Evolutionary conservation across 2,113 vertebrate genomes (phyloP).

Genomic region (Leiothrix lutea): DNA sequence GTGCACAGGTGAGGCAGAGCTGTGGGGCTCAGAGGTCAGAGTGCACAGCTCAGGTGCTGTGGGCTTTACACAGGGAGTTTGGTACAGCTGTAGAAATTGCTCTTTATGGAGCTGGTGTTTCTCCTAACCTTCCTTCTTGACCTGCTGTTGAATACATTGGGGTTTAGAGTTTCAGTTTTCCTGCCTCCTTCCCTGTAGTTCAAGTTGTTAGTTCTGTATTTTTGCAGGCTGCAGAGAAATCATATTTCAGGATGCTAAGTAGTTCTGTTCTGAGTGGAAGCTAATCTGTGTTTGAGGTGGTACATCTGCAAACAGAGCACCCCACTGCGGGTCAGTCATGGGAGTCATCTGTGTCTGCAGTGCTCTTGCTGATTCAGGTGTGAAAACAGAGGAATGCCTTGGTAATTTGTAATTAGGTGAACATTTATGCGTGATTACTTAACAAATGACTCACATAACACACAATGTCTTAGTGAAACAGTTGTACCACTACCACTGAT

Average conservation of each 20-base stretch:
- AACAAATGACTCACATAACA: rapidly evolving
- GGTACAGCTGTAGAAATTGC: neutral
- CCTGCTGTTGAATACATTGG: neutral
- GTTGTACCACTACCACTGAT: neutral
- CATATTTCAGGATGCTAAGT: neutral
- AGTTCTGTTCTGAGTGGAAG: neutral
- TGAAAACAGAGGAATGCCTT: neutral
- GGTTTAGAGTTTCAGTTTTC: neutral
- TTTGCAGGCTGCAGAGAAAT: neutral
- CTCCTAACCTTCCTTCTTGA: neutral
- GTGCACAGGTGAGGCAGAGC: neutral
- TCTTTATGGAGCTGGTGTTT: neutral
- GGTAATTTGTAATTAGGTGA: neutral
- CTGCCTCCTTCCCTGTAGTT: neutral
- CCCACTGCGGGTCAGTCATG: neutral
- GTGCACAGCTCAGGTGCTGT: neutral
- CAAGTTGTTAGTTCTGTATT: neutral
- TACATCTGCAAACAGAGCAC: neutral
- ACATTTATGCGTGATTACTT: neutral
- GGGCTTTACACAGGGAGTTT: rapidly evolving
- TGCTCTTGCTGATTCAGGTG: neutral
- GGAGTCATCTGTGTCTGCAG: neutral
- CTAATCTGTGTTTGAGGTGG: neutral
- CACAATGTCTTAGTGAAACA: neutral
- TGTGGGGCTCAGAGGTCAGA: neutral